A percentile compares a stretch with the other conserved stretches of the same genome.
phyloP scores from a whole-genome alignment of 2,888 invertebrate species.

The Rhorus exstirpatorius region DNA sequence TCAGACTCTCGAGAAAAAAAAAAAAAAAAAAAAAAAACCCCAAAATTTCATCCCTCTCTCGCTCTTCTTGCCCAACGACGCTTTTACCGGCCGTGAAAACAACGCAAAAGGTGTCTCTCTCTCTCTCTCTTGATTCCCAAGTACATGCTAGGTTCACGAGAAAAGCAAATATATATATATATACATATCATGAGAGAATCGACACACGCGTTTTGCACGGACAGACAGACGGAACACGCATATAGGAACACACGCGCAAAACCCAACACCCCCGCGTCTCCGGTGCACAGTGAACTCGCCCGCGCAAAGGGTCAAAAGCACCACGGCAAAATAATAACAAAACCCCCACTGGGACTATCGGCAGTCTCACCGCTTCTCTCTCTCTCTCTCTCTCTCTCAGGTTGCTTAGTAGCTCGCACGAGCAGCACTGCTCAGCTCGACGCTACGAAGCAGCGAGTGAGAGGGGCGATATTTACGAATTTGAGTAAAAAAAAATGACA shows the following conservation, averaged over 20 bases:
- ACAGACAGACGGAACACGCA: too few species aligned
- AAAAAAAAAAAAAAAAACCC: constrained; percentile 2
- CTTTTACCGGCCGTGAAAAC: not conserved
- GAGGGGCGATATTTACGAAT: constrained; percentile 16
- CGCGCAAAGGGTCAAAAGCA: constrained; percentile 84
- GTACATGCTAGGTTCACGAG: not conserved
- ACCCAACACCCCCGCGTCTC: constrained; percentile 81
- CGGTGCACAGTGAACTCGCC: constrained; percentile 84
- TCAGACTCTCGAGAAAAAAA: not conserved
- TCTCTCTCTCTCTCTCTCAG: too few species aligned
- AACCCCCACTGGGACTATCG: constrained; percentile 74
- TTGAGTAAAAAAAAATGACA: constrained; percentile 8
- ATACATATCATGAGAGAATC: constrained; percentile 4
- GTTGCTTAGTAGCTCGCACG: constrained; percentile 50
- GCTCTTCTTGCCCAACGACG: not conserved
- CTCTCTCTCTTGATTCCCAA: too few species aligned
- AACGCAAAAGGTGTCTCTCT: too few species aligned
- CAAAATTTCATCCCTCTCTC: not conserved
- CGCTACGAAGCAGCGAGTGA: constrained; percentile 24
- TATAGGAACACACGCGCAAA: constrained; percentile 66
- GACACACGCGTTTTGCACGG: constrained; percentile 38
- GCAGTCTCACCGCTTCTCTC: constrained; percentile 50
- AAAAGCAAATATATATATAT: not conserved
- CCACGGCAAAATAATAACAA: constrained; percentile 85
- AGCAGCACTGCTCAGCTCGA: constrained; percentile 50